A percentile compares a stretch with the other conserved stretches of the same genome.
Evolutionary conservation across 2,113 vertebrate species (phyloP).

Genomic region (Spea bombifrons): DNA sequence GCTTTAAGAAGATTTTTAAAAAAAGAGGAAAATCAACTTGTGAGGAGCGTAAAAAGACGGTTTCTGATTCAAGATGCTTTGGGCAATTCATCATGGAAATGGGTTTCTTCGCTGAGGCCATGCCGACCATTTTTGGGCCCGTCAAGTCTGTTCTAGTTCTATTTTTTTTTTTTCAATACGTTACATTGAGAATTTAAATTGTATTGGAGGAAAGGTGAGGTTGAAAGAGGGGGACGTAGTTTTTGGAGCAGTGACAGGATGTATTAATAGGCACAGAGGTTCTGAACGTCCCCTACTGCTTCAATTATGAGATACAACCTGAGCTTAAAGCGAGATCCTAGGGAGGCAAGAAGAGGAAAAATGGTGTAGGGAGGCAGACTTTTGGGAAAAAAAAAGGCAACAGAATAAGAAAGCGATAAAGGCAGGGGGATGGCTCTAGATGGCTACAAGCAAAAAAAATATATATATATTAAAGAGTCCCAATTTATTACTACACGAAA

Average conservation of each 20-base stretch:
- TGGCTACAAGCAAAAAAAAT: constrained; percentile 13
- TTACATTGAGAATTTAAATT: constrained; percentile 99
- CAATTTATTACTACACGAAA: constrained; percentile 44
- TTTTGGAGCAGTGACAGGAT: constrained; percentile 45
- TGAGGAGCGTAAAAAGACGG: constrained; percentile 88
- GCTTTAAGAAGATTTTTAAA: constrained; percentile 98
- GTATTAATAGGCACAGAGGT: constrained; percentile 40
- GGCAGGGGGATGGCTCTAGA: constrained; percentile 38
- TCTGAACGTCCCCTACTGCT: constrained; percentile 42
- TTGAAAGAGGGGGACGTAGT: constrained; percentile 37
- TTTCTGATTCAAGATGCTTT: constrained; percentile 98
- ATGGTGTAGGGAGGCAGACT: constrained; percentile 54
- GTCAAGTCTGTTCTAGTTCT: constrained; percentile 69
- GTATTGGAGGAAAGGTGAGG: constrained; percentile 73
- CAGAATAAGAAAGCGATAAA: constrained; percentile 63
- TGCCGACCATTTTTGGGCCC: constrained; percentile 98
- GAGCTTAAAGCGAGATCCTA: constrained; percentile 16
- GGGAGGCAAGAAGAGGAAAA: background rate
- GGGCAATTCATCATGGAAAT: constrained; percentile 99
- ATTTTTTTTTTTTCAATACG: constrained; percentile 86
- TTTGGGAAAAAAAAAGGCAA: constrained; percentile 70
- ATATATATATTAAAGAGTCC: constrained; percentile 73
- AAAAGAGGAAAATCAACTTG: constrained; percentile 84
- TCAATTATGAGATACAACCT: constrained; percentile 35
- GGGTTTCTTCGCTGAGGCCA: constrained; percentile 99